A percentile compares a stretch with the other conserved stretches of the same genome.
These are phyloP conservation scores for Nymphalis urticae DNA, from an alignment of 2,888 invertebrate genomes.

Conservation along the genomic window DNA sequence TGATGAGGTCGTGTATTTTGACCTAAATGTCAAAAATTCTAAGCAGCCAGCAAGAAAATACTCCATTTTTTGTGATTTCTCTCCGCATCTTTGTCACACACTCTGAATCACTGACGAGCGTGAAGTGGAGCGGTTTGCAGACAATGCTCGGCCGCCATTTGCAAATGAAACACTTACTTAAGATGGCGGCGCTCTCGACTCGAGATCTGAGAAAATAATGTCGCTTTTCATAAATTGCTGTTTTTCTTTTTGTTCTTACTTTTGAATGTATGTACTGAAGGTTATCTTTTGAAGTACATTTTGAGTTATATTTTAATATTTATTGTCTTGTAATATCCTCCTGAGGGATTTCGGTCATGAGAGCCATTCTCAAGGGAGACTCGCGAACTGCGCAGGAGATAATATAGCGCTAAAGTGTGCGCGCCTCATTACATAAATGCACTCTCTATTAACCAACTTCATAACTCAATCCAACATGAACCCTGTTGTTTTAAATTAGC, in stretches of 20 bases:
- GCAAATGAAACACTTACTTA: conserved; percentile 40
- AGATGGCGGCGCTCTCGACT: conserved; percentile 30
- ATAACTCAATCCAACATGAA: too few relatives aligned
- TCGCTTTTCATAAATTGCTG: conserved; percentile 23
- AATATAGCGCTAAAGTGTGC: too few relatives aligned
- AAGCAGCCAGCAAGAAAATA: conserved; percentile 6
- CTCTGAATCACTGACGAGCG: conserved; percentile 29
- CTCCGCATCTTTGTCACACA: conserved; percentile 16
- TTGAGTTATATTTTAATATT: background rate
- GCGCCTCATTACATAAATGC: too few relatives aligned
- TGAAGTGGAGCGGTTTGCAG: conserved; percentile 39
- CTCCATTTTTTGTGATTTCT: conserved; percentile 20
- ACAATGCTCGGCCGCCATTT: conserved; percentile 42
- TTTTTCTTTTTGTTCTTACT: conserved; percentile 12
- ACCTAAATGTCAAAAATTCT: background rate
- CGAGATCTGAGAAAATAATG: conserved; percentile 29
- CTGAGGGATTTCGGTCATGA: too few relatives aligned
- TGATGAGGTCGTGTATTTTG: background rate
- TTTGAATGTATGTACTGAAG: background rate
- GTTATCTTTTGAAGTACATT: background rate
- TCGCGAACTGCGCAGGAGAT: too few relatives aligned
- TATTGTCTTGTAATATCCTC: background rate
- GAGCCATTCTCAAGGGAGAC: too few relatives aligned
- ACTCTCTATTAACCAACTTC: too few relatives aligned
- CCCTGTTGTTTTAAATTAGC: too few relatives aligned